Base-by-base conservation (phyloP, 2,113 vertebrate genomes). In the Empidonax traillii region DNA sequence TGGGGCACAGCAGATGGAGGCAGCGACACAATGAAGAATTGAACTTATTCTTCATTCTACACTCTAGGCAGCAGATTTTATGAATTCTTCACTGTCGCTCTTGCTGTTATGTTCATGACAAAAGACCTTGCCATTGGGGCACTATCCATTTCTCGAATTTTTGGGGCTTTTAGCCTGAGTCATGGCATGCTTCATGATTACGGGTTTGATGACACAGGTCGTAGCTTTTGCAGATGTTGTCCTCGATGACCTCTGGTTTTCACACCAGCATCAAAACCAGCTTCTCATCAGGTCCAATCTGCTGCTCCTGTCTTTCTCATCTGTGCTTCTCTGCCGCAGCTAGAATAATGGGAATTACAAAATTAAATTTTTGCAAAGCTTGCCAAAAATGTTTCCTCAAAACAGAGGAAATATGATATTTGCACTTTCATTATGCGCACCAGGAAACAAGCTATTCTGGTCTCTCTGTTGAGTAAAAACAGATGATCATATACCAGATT, bases 361-460 rank as follows among this genome's bases (percentile, higher is more conserved):
- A 92, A 91, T 58, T 74, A 62, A 59, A 12, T 83, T 94, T 94
- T 69, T 88, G 59, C 63, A 95, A 93, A 74, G 46, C 59, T 90
- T 74, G 65, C 47, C 47, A 85, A 74, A 96, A 93, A 51, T 43
- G 21, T 46, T 90, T 96, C 72, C 92, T 88, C 68, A 84, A 90
- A 92, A 86, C 3, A 5, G 28, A 90, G 85, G 58, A 77, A 91
- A 47, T 11, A 30, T 14, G 22, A 2, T 66, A 41, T 74, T 87
- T 78, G 69, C 74, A 25, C 61, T 85, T 87, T 59, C 5, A 3
- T 66, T 47, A n/a, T 49, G 53, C 78, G 59, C 46, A 47, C 7
- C 21, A 63, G 67, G 46, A 94, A 93, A 63, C 41, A 21, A 91
- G 33, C 39, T 85, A 35, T 71, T 77, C 61, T 65, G 4, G 31